Base-by-base conservation (phyloP, 92 coral and sea anemone genomes). In the Porites cylindrica region DNA sequence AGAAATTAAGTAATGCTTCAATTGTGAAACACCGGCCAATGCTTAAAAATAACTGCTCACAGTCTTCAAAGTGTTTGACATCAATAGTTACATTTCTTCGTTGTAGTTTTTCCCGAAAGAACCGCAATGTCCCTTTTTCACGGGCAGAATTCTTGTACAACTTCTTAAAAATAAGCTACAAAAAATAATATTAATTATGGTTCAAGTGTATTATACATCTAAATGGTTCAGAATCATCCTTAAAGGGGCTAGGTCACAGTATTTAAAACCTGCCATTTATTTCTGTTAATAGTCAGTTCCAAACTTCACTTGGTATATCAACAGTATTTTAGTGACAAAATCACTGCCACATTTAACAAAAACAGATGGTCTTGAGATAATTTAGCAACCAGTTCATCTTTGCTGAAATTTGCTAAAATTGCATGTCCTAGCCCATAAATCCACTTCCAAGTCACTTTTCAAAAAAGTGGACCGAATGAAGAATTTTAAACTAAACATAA, bases 101-200 rank as follows among this genome's bases (percentile, higher is more conserved):
- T 68, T 89, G 81, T 3, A 84, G 68, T 68, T 88, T 88, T 75
- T 88, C 91, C 68, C 92, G 26, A 83, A 89, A 89, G 72, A 75
- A 89, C 47, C 85, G 70, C 70, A 89, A 43, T 82, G 92, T 77
- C 21, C 88, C 85, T 53, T 82, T 61, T 52, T 89, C 92, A 58
- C 88, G 47, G 32, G 38, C 72, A 67, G 72, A 67, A 67, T 67
- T 67, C 72, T 67, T 67, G 72, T 67, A 67, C 38, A 67, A 4
- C 72, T 67, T 67, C 72, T 67, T 67, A 67, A 67, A 67, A 67
- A 67, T 67, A 67, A 67, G 47, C 72, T 67, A 21, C 72, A 67
- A 8, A 67, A 67, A 67, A 67, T 67, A 67, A 67, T 19, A 66
- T 66, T 66, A 3, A 67, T 67, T 19, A 67, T 67, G 38, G 38